Evolutionary conservation across 2,797 vertebrate genomes (phyloP).

Genomic region (Cetoscarus ocellatus): DNA sequence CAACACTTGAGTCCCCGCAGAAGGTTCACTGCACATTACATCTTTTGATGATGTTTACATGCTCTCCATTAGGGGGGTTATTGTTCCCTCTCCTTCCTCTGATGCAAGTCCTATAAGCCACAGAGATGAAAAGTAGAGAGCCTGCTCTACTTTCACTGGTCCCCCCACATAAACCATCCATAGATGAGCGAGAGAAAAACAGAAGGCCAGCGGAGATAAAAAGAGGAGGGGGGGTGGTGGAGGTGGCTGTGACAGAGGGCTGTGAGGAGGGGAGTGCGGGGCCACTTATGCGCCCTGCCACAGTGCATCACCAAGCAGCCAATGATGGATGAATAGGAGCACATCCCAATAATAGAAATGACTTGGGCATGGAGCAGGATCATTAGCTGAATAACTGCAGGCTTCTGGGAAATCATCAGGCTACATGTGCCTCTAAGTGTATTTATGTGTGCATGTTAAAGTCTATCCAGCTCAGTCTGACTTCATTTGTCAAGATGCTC

Average conservation of each 20-base stretch:
- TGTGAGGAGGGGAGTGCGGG: conserved; percentile 53
- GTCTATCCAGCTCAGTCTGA: conserved; percentile 17
- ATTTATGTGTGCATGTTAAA: conserved; percentile 25
- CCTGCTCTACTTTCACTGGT: conserved; percentile 44
- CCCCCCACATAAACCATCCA: conserved; percentile 42
- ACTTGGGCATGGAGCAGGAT: conserved; percentile 38
- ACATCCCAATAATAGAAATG: conserved; percentile 69
- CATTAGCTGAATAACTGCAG: conserved; percentile 53
- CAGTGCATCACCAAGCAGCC: conserved; percentile 65
- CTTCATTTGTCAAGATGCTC: conserved; percentile 57
- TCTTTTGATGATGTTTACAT: conserved; percentile 44
- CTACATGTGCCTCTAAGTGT: conserved; percentile 22
- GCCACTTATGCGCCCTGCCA: conserved; percentile 70
- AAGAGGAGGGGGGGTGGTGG: conserved; percentile 10
- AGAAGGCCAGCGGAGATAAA: conserved; percentile 64
- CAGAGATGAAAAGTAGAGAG: conserved; percentile 35
- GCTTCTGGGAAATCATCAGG: conserved; percentile 34
- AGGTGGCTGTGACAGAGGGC: conserved; percentile 34
- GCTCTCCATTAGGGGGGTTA: conserved; percentile 30
- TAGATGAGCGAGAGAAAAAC: conserved; percentile 60
- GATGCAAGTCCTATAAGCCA: conserved; percentile 22
- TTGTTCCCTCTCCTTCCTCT: conserved; percentile 30
- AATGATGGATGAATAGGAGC: conserved; percentile 77
- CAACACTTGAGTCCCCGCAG: conserved; percentile 13
- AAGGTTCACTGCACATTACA: conserved; percentile 6